Conservation (phyloP, 2,888 invertebrate genomes). For the Pinctada fucata region DNA sequence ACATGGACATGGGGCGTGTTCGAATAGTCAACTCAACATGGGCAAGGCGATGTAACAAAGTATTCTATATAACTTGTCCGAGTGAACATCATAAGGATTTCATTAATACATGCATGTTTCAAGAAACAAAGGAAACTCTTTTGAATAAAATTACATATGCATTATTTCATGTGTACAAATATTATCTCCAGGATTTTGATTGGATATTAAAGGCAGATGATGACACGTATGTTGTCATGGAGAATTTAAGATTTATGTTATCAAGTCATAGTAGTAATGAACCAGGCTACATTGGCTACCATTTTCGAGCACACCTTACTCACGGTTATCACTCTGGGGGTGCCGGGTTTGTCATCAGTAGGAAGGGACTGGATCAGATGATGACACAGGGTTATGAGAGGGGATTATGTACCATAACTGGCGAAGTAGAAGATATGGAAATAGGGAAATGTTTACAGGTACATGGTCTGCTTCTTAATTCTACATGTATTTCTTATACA, state of each 20-base stretch:
- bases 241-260: constrained; percentile 85
- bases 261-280: constrained; percentile 81
- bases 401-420: constrained; percentile 41
- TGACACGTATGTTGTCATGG: constrained; percentile 96
- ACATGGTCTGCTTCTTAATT: neutral
- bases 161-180: constrained; percentile 89
- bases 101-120: constrained; percentile 82
- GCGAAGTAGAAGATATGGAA: constrained; percentile 65
- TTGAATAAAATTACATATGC: constrained; percentile 98
- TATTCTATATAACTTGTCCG: constrained; percentile 75
- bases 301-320: constrained; percentile 51
- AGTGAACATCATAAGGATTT: constrained; percentile 84
- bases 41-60: constrained; percentile 52
- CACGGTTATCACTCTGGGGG: constrained; percentile 78
- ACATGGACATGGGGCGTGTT: neutral
- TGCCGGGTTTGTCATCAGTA: constrained; percentile 91
- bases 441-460: constrained; percentile 61
- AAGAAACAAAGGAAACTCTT: constrained; percentile 91
- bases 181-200: constrained; percentile 89
- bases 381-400: constrained; percentile 80
- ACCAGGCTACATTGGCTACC: constrained; percentile 86
- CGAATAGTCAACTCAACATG: constrained; percentile 35
- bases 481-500: too few relatives aligned
- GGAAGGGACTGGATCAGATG: constrained; percentile 85
- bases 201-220: constrained; percentile 99